These are phyloP conservation scores for Hemibagrus wyckioides DNA, from an alignment of 2,113 vertebrate species.

Conservation along the genomic window DNA sequence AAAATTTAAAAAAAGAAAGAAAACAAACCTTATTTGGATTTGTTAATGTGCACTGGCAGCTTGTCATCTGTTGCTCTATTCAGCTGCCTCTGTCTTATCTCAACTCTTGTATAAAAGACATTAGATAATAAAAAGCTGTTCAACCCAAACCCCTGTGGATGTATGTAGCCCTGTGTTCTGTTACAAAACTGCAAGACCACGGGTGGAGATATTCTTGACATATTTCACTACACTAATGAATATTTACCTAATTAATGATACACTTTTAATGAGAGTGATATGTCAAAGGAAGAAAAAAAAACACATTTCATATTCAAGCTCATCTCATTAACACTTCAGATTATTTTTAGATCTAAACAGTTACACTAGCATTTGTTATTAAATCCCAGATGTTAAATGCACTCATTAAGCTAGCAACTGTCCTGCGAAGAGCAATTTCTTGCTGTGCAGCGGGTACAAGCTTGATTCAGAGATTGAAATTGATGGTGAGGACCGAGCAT, in stretches of 20 bases:
- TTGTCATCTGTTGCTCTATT: conserved; percentile 53
- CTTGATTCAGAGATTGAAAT: conserved; percentile 36
- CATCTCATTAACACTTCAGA: neutral
- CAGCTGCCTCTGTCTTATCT: conserved; percentile 35
- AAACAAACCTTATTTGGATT: neutral
- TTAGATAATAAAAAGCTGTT: neutral
- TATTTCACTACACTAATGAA: neutral
- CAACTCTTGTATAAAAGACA: conserved; percentile 23
- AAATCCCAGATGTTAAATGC: neutral
- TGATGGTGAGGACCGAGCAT: conserved; percentile 23
- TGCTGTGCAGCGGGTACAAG: conserved; percentile 18
- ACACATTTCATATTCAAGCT: neutral
- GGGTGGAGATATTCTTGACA: neutral
- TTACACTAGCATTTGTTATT: neutral
- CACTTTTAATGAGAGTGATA: neutral
- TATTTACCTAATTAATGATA: neutral
- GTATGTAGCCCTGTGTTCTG: neutral
- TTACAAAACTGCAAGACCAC: neutral
- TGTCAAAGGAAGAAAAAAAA: neutral
- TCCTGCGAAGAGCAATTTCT: conserved; percentile 20
- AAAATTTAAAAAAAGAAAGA: neutral
- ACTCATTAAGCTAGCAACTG: conserved; percentile 25
- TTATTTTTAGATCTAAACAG: neutral
- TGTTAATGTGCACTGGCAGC: neutral
- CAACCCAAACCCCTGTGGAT: neutral